phyloP scores from a whole-genome alignment of 1,140 invertebrate genomes.

The Rhopalosiphum padi region DNA sequence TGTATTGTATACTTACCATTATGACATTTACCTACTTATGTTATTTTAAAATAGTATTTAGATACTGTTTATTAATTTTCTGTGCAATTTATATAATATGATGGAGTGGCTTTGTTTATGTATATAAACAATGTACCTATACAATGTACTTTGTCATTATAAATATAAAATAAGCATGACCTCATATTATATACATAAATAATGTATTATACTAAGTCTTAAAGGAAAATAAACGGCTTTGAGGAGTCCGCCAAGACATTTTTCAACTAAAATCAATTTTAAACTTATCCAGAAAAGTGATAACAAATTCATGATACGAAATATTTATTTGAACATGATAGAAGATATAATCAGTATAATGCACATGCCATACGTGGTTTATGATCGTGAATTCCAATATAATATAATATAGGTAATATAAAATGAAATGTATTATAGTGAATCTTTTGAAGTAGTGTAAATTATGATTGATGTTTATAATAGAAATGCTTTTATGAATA shows the following conservation, averaged over 20 bases:
- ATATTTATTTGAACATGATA: background rate
- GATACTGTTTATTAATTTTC: too few species aligned
- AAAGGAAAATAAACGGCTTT: background rate
- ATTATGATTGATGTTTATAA: slow-evolving; percentile 22
- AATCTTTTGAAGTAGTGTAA: background rate
- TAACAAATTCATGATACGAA: background rate
- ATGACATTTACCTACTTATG: too few species aligned
- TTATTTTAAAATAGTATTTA: too few species aligned
- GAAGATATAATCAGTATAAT: background rate
- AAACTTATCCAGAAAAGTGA: background rate
- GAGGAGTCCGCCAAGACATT: background rate
- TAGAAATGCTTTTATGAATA: background rate
- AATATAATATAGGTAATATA: background rate
- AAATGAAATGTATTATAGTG: background rate
- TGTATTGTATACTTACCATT: too few species aligned
- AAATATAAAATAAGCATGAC: background rate
- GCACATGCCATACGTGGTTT: background rate
- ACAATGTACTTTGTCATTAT: background rate
- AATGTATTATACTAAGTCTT: background rate
- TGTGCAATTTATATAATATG: too few species aligned
- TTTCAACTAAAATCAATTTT: background rate
- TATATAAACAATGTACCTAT: background rate
- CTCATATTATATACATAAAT: too few species aligned
- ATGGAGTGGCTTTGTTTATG: too few species aligned
- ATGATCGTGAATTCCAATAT: background rate